Percentiles rank a stretch among this genome's conserved stretches.
These are phyloP conservation scores for Odocoileus hemionus DNA, from an alignment of 2,113 vertebrate genomes.

Conservation along the genomic window DNA sequence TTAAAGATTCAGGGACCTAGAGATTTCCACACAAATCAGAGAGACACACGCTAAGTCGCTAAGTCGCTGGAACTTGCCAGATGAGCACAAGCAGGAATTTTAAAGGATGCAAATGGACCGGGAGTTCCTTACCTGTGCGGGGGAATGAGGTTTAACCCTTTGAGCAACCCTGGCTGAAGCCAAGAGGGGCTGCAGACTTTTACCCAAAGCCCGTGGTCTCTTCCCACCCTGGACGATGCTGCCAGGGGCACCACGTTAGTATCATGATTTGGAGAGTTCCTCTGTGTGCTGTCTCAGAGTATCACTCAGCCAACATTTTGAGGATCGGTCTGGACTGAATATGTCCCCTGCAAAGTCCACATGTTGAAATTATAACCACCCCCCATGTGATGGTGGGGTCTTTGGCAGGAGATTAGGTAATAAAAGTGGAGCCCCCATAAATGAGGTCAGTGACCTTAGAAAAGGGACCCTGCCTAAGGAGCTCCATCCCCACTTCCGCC, in stretches of 20 bases:
- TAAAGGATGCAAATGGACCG: not conserved
- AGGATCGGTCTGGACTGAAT: not conserved
- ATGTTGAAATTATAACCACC: not conserved
- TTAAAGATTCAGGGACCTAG: not conserved
- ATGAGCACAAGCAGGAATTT: not conserved
- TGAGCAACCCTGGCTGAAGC: not conserved
- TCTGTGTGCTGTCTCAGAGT: not conserved
- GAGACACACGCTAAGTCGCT: no score
- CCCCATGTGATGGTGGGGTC: not conserved
- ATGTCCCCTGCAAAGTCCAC: not conserved
- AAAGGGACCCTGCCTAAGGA: not conserved
- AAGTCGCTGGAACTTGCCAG: no score
- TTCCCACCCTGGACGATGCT: no score
- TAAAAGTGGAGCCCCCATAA: not conserved
- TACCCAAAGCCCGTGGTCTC: rapidly evolving
- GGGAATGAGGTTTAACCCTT: not conserved
- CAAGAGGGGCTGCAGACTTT: not conserved
- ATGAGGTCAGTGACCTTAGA: not conserved
- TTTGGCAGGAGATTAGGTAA: not conserved
- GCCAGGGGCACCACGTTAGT: rapidly evolving
- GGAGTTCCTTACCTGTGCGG: not conserved
- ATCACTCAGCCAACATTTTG: not conserved
- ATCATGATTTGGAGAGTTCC: not conserved
- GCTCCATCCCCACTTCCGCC: not conserved
- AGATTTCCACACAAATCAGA: not conserved